phyloP scores from a whole-genome alignment of 1,140 invertebrate species.

The Tetramorium parvispinum region DNA sequence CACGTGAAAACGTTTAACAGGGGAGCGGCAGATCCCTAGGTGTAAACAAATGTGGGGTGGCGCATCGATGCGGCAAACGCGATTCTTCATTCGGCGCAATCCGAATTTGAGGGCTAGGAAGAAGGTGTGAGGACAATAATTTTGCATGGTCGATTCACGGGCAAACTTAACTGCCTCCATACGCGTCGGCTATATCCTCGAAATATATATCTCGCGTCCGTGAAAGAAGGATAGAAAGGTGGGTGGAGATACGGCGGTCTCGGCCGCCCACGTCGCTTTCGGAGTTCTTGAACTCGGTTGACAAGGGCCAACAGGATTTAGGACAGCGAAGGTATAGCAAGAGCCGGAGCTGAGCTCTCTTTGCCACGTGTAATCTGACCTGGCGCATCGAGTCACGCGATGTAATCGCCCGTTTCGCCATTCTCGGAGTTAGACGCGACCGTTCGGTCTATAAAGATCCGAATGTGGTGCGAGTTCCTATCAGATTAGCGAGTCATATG shows the following conservation, averaged over 20 bases:
- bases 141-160: slow-evolving; percentile 70
- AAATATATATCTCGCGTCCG: slow-evolving; percentile 40
- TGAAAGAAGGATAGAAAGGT: slow-evolving; percentile 4
- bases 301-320: slow-evolving; percentile 70
- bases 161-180: slow-evolving; percentile 34
- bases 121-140: slow-evolving; percentile 61
- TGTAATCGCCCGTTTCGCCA: slow-evolving; percentile 60
- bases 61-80: slow-evolving; percentile 42
- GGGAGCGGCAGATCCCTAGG: not conserved
- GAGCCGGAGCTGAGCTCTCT: slow-evolving; percentile 22
- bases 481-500: not conserved
- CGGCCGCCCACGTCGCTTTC: slow-evolving; percentile 69
- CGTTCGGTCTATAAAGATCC: not conserved
- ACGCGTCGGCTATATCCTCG: slow-evolving; percentile 21
- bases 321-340: slow-evolving; percentile 53
- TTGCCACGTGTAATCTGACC: slow-evolving; percentile 70
- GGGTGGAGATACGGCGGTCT: slow-evolving; percentile 31
- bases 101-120: slow-evolving; percentile 54
- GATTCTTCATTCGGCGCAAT: slow-evolving; percentile 38
- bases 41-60: slow-evolving; percentile 28
- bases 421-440: slow-evolving; percentile 36
- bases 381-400: slow-evolving; percentile 69
- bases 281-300: slow-evolving; percentile 60
- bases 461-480: not conserved
- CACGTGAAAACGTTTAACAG: slow-evolving; percentile 5